A percentile compares a stretch with the other conserved stretches of the same genome.
phyloP scores from a whole-genome alignment of 1,140 invertebrate species.

The Scaptomyza montana region DNA sequence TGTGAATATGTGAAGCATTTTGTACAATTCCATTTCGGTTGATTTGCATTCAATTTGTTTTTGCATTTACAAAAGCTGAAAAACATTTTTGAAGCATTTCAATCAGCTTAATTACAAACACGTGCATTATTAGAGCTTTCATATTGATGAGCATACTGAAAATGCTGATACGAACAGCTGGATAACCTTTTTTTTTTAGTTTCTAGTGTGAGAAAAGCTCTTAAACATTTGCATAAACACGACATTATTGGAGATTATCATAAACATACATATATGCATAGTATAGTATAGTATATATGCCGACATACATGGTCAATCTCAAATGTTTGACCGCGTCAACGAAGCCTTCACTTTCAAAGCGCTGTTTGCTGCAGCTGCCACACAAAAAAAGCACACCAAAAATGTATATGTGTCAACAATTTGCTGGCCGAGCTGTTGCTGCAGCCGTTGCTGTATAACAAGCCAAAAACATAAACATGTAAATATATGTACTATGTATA shows the following conservation, averaged over 20 bases:
- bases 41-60: neutral
- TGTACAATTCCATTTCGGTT: neutral
- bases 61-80: neutral
- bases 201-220: slow-evolving; percentile 31
- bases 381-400: neutral
- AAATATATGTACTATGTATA: slow-evolving; percentile 19
- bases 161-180: slow-evolving; percentile 1
- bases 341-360: slow-evolving; percentile 68
- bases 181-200: slow-evolving; percentile 18
- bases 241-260: slow-evolving; percentile 65
- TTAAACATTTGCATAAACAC: slow-evolving; percentile 64
- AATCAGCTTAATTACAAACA: neutral
- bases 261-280: slow-evolving; percentile 12
- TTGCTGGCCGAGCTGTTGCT: slow-evolving; percentile 22
- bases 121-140: neutral
- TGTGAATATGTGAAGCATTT: neutral
- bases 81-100: neutral
- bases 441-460: slow-evolving; percentile 1
- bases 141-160: slow-evolving; percentile 16
- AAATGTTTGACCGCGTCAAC: slow-evolving; percentile 24
- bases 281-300: no score
- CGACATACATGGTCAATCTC: slow-evolving; percentile 8
- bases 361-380: neutral
- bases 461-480: slow-evolving; percentile 20
- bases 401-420: slow-evolving; percentile 35